Evolutionary conservation across 2,888 invertebrate genomes (phyloP).

Genomic region (Koerneria pararmatus): DNA sequence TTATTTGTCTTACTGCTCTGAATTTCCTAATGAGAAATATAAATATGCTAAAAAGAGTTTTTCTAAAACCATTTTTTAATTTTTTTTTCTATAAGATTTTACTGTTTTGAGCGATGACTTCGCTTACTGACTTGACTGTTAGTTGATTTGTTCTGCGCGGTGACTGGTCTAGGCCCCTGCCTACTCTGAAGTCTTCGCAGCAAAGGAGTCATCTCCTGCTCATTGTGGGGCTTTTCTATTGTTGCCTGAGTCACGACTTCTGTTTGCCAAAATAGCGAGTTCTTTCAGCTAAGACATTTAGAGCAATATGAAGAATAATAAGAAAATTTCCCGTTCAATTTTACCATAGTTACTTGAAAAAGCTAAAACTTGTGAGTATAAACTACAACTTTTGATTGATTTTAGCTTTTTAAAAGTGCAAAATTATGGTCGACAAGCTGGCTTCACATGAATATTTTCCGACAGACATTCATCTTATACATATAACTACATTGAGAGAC

Average conservation of each 20-base stretch:
- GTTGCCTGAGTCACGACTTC: background rate
- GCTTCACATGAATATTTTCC: too few species aligned
- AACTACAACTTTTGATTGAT: too few species aligned
- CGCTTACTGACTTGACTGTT: too few species aligned
- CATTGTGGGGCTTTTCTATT: background rate
- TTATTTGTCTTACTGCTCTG: background rate
- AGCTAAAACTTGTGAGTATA: too few species aligned
- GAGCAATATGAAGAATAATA: background rate
- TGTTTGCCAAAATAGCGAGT: too few species aligned
- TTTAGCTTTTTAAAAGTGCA: too few species aligned
- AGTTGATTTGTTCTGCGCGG: background rate
- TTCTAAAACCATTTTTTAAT: too few species aligned
- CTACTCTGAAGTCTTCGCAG: constrained; percentile 25
- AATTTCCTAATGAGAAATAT: background rate
- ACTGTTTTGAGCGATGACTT: background rate
- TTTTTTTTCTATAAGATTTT: background rate
- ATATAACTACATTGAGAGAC: too few species aligned
- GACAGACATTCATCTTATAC: too few species aligned
- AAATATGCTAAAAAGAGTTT: too few species aligned
- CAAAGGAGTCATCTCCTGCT: constrained; percentile 24
- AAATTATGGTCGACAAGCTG: too few species aligned
- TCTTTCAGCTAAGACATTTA: too few species aligned
- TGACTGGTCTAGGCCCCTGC: constrained; percentile 18
- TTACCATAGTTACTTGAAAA: constrained; percentile 5
- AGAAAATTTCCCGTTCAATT: background rate